Evolutionary conservation across 1,140 invertebrate genomes (phyloP), one percentile per base, ranked within the genome.

Genomic region (Oncopeltus fasciatus): DNA sequence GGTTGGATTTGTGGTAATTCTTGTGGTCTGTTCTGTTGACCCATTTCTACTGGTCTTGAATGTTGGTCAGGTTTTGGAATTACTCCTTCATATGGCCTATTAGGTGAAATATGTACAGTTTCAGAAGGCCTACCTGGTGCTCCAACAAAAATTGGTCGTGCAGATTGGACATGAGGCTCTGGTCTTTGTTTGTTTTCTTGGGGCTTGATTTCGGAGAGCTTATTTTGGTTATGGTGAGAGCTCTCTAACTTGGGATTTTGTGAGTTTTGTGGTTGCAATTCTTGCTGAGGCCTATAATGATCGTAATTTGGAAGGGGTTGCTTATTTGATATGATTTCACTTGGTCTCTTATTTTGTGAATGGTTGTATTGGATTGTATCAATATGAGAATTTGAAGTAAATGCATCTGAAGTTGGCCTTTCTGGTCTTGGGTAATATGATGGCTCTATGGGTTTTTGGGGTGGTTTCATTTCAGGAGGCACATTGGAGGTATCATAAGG

Each of bases 341-440:
- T 53, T 53, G 49, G 49, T 26, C 24, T 53, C 14, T 53, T 53
- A 24, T 24, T 53, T 53, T 24, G 20, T 53, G 49, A 24, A 24
- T 24, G 49, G 24, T 53, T 53, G 5, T 53, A 24, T 38, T 38
- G 31, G 14, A 38, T 8, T 8, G 31, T 8, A 27, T 53, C 49
- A 24, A 53, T 27, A 24, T 18, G 49, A 24, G 20, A 3, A 53
- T 53, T 20, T 46, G 18, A 24, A 4, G 24, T 9, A 38, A 8
- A 38, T 4, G 24, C 16, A 18, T 53, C 49, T 8, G 49, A 24
- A 24, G 20, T 24, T 8, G 49, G 49, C 24, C 49, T 53, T 53
- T 60, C 28, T 60, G 59, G 59, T 47, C 59, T 60, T 58, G 28
- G 57, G 8, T 49, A 26, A n/a, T 31, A 49, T 26, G 31, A 16